Conservation (phyloP, 2,797 vertebrate genomes). For the Sebastes wilsoni region DNA sequence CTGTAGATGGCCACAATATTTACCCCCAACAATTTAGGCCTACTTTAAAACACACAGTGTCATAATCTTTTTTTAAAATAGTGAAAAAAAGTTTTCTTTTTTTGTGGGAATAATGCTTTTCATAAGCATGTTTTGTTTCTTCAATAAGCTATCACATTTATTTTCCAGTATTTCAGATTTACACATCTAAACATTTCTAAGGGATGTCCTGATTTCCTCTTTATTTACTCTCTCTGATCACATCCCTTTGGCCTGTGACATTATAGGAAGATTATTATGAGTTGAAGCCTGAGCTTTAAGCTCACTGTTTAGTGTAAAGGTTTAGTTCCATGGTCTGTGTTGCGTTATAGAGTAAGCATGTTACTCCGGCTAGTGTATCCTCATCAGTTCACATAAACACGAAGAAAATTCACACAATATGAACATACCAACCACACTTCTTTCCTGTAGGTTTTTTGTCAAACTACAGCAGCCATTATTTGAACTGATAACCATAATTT, state of each 20-base stretch:
- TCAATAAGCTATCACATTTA: neutral
- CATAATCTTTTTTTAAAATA: too few relatives aligned
- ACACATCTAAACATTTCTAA: neutral
- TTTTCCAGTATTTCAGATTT: neutral
- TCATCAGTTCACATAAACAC: neutral
- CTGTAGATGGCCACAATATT: neutral
- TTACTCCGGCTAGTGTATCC: neutral
- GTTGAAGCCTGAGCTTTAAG: neutral
- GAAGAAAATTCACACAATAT: neutral
- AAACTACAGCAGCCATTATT: neutral
- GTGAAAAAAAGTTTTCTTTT: too few relatives aligned
- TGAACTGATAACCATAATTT: neutral
- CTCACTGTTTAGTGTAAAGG: neutral
- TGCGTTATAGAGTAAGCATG: neutral
- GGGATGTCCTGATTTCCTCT: neutral
- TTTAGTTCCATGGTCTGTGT: neutral
- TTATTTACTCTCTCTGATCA: neutral
- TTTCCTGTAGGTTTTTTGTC: neutral
- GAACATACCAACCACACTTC: neutral
- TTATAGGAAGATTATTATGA: constrained; percentile 21
- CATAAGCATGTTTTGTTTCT: neutral
- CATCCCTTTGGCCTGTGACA: neutral
- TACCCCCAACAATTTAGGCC: neutral
- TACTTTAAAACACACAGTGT: neutral
- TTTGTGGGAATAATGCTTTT: neutral